phyloP scores from a whole-genome alignment of 2,113 vertebrate genomes.

The Nestor notabilis region DNA sequence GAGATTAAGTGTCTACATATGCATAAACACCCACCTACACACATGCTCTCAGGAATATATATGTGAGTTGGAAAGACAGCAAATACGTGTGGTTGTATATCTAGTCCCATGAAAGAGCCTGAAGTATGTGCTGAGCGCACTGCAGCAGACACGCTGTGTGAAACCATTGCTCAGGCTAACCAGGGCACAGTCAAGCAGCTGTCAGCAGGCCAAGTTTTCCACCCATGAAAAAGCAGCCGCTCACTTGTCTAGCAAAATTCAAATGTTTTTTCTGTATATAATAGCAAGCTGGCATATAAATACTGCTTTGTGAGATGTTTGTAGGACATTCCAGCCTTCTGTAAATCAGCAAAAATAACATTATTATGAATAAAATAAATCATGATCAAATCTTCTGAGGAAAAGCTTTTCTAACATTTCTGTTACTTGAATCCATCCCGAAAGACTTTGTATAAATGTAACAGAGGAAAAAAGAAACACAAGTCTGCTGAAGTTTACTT shows the following conservation, averaged over 20 bases:
- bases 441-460: slow-evolving; percentile 17
- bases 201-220: slow-evolving; percentile 21
- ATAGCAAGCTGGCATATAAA: slow-evolving; percentile 39
- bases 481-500: background rate
- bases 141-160: background rate
- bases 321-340: background rate
- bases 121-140: fast-evolving
- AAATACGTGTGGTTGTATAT: background rate
- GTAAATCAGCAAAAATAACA: slow-evolving; percentile 32
- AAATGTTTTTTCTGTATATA: slow-evolving; percentile 32
- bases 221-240: slow-evolving; percentile 48
- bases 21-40: background rate
- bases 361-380: slow-evolving; percentile 21
- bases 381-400: background rate
- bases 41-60: background rate
- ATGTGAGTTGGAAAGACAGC: background rate
- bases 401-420: slow-evolving; percentile 22
- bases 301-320: slow-evolving; percentile 1
- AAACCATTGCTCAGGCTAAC: background rate
- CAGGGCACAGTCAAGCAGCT: background rate
- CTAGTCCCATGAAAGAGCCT: background rate
- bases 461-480: background rate
- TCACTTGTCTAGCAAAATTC: background rate
- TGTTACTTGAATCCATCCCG: background rate
- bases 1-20: background rate